Conservation (phyloP, 1,140 invertebrate species). For the Oreohelix idahoensis region DNA sequence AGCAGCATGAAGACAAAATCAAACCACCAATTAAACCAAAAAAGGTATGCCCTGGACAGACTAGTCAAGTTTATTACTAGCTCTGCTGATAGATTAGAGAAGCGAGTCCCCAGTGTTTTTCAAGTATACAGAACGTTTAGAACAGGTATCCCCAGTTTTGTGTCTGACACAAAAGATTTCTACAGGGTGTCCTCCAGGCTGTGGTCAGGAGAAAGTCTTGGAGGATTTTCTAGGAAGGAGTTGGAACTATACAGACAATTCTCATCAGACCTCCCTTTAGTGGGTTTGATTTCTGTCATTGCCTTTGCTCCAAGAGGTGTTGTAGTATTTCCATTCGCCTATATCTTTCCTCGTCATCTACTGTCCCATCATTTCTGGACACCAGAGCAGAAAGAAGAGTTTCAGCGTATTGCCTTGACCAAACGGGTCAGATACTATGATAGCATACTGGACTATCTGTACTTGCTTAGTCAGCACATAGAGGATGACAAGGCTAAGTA, state of each 20-base stretch:
- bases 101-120: slow-evolving; percentile 33
- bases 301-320: slow-evolving; percentile 34
- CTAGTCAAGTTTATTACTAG: slow-evolving; percentile 29
- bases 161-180: slow-evolving; percentile 49
- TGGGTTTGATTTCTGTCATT: slow-evolving; percentile 26
- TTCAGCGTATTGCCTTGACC: slow-evolving; percentile 63
- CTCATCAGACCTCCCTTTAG: slow-evolving; percentile 30
- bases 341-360: slow-evolving; percentile 78
- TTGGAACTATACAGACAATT: slow-evolving; percentile 51
- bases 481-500: slow-evolving; percentile 19
- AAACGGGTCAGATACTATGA: slow-evolving; percentile 44
- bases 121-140: slow-evolving; percentile 40
- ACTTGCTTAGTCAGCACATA: slow-evolving; percentile 40
- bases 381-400: slow-evolving; percentile 83
- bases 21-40: neutral
- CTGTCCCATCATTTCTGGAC: slow-evolving; percentile 91
- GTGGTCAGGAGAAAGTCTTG: slow-evolving; percentile 50
- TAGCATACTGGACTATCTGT: slow-evolving; percentile 40
- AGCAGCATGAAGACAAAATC: slow-evolving; percentile 21
- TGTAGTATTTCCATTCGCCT: slow-evolving; percentile 33
- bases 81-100: slow-evolving; percentile 21
- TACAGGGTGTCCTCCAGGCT: slow-evolving; percentile 48
- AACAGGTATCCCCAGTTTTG: slow-evolving; percentile 47
- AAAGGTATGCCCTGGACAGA: slow-evolving; percentile 21
- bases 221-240: slow-evolving; percentile 44